A percentile compares a stretch with the other conserved stretches of the same genome.
These are phyloP conservation scores for Ormyrus pomaceus DNA, from an alignment of 2,888 invertebrate species.

Conservation along the genomic window DNA sequence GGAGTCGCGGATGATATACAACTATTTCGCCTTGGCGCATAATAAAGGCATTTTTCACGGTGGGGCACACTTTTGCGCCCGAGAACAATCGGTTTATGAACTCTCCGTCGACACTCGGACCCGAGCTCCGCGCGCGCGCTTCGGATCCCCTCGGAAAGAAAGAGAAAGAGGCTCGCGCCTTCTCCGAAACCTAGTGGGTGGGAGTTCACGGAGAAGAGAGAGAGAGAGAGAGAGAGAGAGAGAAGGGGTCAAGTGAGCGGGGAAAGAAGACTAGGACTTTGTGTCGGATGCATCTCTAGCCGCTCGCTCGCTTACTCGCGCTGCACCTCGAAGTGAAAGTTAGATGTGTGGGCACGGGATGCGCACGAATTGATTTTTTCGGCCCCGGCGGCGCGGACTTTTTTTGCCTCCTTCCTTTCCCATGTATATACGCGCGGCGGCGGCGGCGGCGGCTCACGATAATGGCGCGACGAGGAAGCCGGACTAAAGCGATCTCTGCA, in stretches of 20 bases:
- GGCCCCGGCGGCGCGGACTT: constrained; percentile 41
- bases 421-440: constrained; percentile 32
- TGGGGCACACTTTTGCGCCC: too few species aligned
- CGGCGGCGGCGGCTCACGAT: constrained; percentile 34
- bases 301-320: not conserved
- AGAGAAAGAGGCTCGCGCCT: too few species aligned
- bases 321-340: constrained; percentile 72
- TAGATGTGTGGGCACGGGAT: constrained; percentile 76
- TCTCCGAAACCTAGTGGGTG: not conserved
- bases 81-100: too few species aligned
- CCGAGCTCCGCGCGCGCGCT: not conserved
- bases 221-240: too few species aligned
- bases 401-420: constrained; percentile 52
- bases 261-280: constrained; percentile 60
- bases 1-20: too few species aligned
- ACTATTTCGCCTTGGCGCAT: too few species aligned
- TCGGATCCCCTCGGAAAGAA: not conserved
- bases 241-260: constrained; percentile 18
- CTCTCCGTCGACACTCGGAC: too few species aligned
- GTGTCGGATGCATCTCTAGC: constrained; percentile 62
- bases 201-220: not conserved
- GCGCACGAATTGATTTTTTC: constrained; percentile 76
- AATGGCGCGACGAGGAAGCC: constrained; percentile 20
- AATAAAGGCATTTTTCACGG: too few species aligned
- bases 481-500: constrained; percentile 5